Conservation (phyloP, 2,113 vertebrate species). For the Bos taurus region DNA sequence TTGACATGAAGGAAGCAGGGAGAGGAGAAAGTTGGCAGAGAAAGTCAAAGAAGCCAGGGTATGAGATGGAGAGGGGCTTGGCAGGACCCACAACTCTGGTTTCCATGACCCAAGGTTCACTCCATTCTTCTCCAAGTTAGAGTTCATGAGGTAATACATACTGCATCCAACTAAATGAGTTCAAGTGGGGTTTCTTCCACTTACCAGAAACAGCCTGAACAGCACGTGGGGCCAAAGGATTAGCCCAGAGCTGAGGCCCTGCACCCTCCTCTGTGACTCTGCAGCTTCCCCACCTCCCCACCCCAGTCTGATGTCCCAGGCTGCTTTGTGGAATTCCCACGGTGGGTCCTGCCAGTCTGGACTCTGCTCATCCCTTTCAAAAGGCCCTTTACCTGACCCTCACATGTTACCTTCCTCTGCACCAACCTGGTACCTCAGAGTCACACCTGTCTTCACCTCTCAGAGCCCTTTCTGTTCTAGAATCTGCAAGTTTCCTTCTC, state of each 20-base stretch:
- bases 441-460: accelerated
- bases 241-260: neutral
- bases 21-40: neutral
- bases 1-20: neutral
- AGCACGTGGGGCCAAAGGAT: neutral
- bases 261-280: neutral
- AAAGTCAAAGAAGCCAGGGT: neutral
- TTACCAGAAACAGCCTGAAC: neutral
- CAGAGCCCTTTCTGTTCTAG: accelerated
- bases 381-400: neutral
- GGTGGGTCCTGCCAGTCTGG: neutral
- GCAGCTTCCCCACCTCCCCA: neutral
- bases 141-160: neutral
- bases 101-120: accelerated
- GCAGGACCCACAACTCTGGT: neutral
- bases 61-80: neutral
- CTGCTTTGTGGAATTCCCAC: neutral
- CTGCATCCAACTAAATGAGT: neutral
- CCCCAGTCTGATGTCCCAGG: neutral
- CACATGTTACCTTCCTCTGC: neutral
- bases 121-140: neutral
- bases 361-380: accelerated
- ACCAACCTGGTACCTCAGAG: accelerated
- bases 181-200: neutral
- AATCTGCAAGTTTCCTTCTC: neutral